Evolutionary conservation across 2,888 invertebrate species (phyloP), one percentile per base, ranked within the genome.

Genomic region (Pemphredon lugubris): DNA sequence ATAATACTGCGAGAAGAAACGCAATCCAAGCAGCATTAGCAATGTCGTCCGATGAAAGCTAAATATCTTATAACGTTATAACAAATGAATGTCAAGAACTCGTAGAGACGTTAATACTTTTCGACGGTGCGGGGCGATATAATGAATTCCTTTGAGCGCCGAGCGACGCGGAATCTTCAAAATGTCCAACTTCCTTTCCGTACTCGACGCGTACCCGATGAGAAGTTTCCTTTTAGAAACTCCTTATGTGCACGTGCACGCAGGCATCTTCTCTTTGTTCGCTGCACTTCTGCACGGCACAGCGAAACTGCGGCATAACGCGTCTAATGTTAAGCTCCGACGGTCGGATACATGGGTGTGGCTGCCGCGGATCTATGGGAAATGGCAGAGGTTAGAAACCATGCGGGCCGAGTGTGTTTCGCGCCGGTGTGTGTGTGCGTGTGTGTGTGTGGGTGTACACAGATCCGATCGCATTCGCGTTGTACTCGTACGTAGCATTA

Each of bases 341-440:
- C 23, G 47, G 44, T 44, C 47, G 68, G 57, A 59, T 60, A 59
- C 57, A 78, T 81, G 85, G 86, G 86, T 86, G 86, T 86, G 86
- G 86, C 80, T 54, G 61, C 75, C 61, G 71, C 69, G 75, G 73
- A 82, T 82, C 86, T 84, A 85, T 86, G 84, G 84, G 86, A 86
- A 86, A 86, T 86, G 84, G 84, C 84, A 86, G 83, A 85, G 85
- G 84, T 86, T 79, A 78, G 75, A 75, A 81, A 65, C 51, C 65
- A 55, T 73, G 53, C 39, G 64, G 37, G 58, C 47, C 50, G 66
- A 66, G 67, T 54, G 67, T 66, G 53, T 21, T 14, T 58, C 53
- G 63, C 23, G 14, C 16, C 44, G 26, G 53, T 47, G 54, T 47
- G 44, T 48, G 7, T 7, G 11, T n/a, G n/a, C n/a, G 23, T 32